These are phyloP conservation scores for Diaperis boleti DNA, from an alignment of 2,888 invertebrate species.

Conservation along the genomic window DNA sequence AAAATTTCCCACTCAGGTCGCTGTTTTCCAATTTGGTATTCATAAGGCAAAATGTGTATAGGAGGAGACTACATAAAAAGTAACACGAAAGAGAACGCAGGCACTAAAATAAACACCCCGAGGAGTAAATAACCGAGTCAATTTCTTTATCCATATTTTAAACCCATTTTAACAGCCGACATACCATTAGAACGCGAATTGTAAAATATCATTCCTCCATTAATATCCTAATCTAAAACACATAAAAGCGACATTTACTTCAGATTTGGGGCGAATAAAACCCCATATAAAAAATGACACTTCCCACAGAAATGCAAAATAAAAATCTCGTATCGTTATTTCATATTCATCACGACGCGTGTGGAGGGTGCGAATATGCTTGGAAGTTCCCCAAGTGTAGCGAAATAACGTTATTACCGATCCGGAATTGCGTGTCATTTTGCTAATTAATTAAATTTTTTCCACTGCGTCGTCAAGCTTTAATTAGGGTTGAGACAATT, in stretches of 20 bases:
- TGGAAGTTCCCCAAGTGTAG: neutral
- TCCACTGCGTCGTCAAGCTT: conserved; percentile 14
- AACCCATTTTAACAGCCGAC: conserved; percentile 26
- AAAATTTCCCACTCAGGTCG: no score
- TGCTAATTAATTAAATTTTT: conserved; percentile 28
- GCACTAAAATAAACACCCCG: conserved; percentile 28
- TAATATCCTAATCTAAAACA: conserved; percentile 35
- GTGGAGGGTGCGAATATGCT: neutral
- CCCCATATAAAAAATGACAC: conserved; percentile 35
- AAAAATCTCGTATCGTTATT: conserved; percentile 32
- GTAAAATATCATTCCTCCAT: conserved; percentile 30
- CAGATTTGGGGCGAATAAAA: conserved; percentile 31
- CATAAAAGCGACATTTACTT: conserved; percentile 35
- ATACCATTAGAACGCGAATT: conserved; percentile 28
- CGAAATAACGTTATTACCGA: conserved; percentile 5
- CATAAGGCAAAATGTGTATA: conserved; percentile 29
- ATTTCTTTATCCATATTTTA: conserved; percentile 30
- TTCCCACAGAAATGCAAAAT: conserved; percentile 27
- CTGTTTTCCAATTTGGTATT: conserved; percentile 27
- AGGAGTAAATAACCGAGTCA: conserved; percentile 29
- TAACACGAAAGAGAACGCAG: conserved; percentile 20
- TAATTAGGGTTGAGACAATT: conserved; percentile 26
- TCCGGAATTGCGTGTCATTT: conserved; percentile 8
- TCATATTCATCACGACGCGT: conserved; percentile 14
- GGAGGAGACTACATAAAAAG: conserved; percentile 27